Percentiles rank a stretch among this genome's conserved stretches.
Evolutionary conservation across 1,140 invertebrate genomes (phyloP).

Genomic region (Aricia agestis): DNA sequence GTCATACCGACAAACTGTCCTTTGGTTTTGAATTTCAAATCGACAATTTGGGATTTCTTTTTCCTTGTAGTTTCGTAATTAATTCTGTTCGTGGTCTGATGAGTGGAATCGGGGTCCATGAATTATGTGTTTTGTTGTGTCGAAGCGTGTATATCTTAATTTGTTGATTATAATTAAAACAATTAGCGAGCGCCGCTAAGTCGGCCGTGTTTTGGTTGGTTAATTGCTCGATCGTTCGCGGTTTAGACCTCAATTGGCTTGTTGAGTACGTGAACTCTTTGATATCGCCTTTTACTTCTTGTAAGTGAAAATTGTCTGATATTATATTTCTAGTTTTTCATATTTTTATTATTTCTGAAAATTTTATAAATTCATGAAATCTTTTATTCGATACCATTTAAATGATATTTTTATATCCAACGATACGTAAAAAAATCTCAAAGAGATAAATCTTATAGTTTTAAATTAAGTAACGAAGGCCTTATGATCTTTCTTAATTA

Average conservation of each 20-base stretch:
- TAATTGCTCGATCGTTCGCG: neutral
- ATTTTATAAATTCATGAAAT: too few relatives aligned
- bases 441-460: too few relatives aligned
- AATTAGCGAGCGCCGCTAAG: conserved; percentile 39
- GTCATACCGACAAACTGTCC: conserved; percentile 74
- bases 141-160: conserved; percentile 58
- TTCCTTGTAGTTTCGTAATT: conserved; percentile 55
- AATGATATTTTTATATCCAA: too few relatives aligned
- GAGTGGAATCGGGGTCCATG: conserved; percentile 52
- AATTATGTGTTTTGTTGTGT: conserved; percentile 52
- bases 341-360: too few relatives aligned
- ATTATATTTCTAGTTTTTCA: too few relatives aligned
- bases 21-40: conserved; percentile 72
- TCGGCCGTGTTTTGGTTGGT: conserved; percentile 19
- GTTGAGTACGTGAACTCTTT: neutral
- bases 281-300: too few relatives aligned
- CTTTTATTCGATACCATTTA: too few relatives aligned
- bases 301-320: too few relatives aligned
- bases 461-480: neutral
- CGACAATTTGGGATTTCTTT: conserved; percentile 61
- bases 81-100: conserved; percentile 53
- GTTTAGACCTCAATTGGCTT: neutral
- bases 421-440: too few relatives aligned
- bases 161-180: conserved; percentile 63
- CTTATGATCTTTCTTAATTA: too few relatives aligned